Conservation (phyloP, 2,888 invertebrate genomes). For the Lamellibrachia columna region DNA sequence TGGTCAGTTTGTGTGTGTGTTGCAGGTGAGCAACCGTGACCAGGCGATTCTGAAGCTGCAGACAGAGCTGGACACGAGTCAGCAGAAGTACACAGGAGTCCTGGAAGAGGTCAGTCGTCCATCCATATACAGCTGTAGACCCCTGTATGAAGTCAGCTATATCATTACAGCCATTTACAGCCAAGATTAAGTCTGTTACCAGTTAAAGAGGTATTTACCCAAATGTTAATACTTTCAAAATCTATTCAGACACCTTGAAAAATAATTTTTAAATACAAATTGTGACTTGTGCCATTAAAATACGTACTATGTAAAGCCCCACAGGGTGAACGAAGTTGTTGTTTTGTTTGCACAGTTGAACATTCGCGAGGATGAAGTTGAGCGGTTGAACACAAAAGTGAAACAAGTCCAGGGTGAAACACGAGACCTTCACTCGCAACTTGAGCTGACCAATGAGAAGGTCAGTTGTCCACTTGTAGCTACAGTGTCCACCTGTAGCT, state of each 20-base stretch:
- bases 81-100: slow-evolving; percentile 59
- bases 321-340: neutral
- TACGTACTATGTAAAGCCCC: neutral
- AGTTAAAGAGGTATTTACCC: too few relatives aligned
- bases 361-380: slow-evolving; percentile 58
- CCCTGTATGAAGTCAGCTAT: neutral
- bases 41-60: slow-evolving; percentile 60
- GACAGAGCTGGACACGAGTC: slow-evolving; percentile 60
- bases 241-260: neutral
- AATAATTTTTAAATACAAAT: neutral
- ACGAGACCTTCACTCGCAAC: slow-evolving; percentile 50
- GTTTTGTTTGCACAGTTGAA: slow-evolving; percentile 46
- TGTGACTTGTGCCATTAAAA: neutral
- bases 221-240: neutral
- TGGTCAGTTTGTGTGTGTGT: slow-evolving; percentile 21
- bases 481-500: neutral
- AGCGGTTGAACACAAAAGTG: slow-evolving; percentile 55
- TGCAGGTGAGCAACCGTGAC: slow-evolving; percentile 60
- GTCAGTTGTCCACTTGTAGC: slow-evolving; percentile 35
- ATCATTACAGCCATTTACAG: too few relatives aligned
- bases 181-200: too few relatives aligned
- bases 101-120: slow-evolving; percentile 56
- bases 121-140: neutral
- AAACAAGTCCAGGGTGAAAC: slow-evolving; percentile 59
- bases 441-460: slow-evolving; percentile 53